Conservation (phyloP, 1,140 invertebrate genomes). For the Lamellibrachia luymesi region DNA sequence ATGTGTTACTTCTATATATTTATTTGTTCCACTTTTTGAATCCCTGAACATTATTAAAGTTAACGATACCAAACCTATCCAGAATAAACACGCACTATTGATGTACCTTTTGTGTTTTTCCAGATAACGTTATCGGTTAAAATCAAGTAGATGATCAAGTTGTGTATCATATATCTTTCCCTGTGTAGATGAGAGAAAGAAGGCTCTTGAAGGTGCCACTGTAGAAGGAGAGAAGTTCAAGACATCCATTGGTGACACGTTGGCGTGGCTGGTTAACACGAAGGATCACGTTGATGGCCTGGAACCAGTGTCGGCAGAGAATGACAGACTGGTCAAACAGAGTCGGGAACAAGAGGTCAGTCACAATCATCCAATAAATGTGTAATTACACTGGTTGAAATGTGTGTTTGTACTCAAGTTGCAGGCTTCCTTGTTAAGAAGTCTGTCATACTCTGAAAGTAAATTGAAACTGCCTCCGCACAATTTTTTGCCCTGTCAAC, state of each 20-base stretch:
- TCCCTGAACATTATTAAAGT: background rate
- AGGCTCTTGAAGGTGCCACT: constrained; percentile 82
- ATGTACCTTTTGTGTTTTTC: background rate
- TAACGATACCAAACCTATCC: background rate
- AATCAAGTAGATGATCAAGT: background rate
- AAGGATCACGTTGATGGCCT: constrained; percentile 68
- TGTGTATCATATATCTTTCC: background rate
- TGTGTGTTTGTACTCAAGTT: too few relatives aligned
- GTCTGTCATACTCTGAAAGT: too few relatives aligned
- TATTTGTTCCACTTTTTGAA: background rate
- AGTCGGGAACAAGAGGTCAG: constrained; percentile 76
- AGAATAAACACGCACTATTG: background rate
- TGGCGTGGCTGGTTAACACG: constrained; percentile 82
- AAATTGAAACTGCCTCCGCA: too few relatives aligned
- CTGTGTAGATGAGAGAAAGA: constrained; percentile 73
- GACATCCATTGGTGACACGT: constrained; percentile 77
- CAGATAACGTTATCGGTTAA: background rate
- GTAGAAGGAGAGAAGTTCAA: constrained; percentile 76
- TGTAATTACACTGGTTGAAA: background rate
- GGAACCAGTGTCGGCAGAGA: constrained; percentile 80
- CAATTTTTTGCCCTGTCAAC: too few relatives aligned
- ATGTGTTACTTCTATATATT: background rate
- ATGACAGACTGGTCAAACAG: constrained; percentile 79
- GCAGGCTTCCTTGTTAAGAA: too few relatives aligned
- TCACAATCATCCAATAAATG: background rate